Conservation (phyloP, 1,140 invertebrate species). For the Wasmannia auropunctata region DNA sequence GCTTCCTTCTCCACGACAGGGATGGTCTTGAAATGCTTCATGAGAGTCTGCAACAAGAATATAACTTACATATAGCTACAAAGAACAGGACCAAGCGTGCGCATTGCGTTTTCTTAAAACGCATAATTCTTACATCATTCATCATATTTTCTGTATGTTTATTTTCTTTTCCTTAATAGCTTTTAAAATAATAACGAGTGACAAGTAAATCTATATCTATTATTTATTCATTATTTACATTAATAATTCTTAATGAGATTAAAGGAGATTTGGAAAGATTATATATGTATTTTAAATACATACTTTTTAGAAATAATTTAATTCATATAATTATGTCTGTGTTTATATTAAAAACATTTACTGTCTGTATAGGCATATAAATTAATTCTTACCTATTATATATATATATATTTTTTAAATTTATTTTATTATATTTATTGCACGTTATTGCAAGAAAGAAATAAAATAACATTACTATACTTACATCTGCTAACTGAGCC, state of each 20-base stretch:
- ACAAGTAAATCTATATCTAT: not conserved
- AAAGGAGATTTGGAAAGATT: no score
- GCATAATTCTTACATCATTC: not conserved
- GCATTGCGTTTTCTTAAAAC: not conserved
- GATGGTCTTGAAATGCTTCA: slow-evolving; percentile 97
- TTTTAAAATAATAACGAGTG: not conserved
- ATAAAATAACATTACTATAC: slow-evolving; percentile 80
- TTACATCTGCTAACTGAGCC: slow-evolving; percentile 97
- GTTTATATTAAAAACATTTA: not conserved
- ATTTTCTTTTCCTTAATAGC: not conserved
- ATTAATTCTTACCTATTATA: not conserved
- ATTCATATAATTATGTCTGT: not conserved
- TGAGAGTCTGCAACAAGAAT: slow-evolving; percentile 89
- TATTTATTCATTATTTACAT: not conserved
- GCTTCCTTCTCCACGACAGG: slow-evolving; percentile 97
- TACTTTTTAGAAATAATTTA: slow-evolving; percentile 1
- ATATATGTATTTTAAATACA: not conserved
- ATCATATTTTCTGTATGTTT: not conserved
- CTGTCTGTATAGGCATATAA: not conserved
- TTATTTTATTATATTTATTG: not conserved
- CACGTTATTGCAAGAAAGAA: not conserved
- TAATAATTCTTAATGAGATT: not conserved
- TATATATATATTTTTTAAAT: not conserved
- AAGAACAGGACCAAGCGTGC: not conserved
- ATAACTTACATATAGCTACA: no score